Base-by-base conservation (phyloP, 1,140 invertebrate genomes). In the Trichomalopsis sarcophagae region DNA sequence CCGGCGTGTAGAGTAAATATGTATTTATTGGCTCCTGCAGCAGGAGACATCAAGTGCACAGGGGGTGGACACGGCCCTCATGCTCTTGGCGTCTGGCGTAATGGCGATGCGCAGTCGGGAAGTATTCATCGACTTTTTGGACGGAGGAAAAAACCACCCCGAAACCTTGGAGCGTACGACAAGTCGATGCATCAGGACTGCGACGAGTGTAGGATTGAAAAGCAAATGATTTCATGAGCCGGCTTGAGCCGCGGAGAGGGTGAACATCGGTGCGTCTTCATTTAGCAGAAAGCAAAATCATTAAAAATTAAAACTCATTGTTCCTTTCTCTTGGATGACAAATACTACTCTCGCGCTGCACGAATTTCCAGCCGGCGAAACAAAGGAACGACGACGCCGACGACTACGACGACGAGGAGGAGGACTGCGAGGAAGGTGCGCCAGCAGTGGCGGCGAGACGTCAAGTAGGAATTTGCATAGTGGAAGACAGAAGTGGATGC, bases 11-110 rank as follows among this genome's bases (percentile, higher is more conserved):
- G 55, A 86, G 86, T 89, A 91, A 90, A 90, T 91, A 91, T 90
- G 89, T 91, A 90, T 90, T 90, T 90, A 91, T 91, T 89, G 90
- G 91, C 90, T 90, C 83, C 47, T 79, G 81, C n/a, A 23, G 68
- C 69, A 75, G 78, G 77, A 66, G 71, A 78, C 78, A 81, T 74
- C 47, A 69, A 86, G 81, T 40, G 69, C 23, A 40, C 17, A 17
- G 47, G 71, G 23, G 47, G 17, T 17, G n/a, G 9, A 30, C 23
- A 33, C 69, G 44, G 40, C 79, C 50, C 50, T 44, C 7, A 33
- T 66, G 10, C 21, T 62, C 2, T 44, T 7, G 40, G 30, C n/a
- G 7, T 14, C 50, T 47, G 2, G 33, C 33, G n/a, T 44, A 62
- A 62, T 62, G 55, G 55, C 14, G 11, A 71, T 71, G 33, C 33